Evolutionary conservation across 53 echinoderm and acorn worm genomes (phyloP), one percentile per base, ranked within the genome.

Genomic region (Stichopus horrens): DNA sequence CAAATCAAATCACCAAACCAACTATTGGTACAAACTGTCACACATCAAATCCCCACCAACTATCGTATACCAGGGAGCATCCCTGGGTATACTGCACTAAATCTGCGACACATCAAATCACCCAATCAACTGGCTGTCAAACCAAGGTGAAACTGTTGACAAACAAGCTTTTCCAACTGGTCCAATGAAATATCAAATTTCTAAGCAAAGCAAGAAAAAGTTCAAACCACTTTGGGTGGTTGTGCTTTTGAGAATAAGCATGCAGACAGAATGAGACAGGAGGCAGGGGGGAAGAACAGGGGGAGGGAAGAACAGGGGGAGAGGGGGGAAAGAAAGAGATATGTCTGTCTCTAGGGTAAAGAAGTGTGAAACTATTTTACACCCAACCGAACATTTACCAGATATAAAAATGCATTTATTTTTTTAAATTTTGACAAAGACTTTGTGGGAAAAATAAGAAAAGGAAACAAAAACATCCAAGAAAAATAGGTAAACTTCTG

Each of bases 191-290:
- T 56, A 21, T 23, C 16, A 23, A 76, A 56, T 81, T 81, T 53
- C 79, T 81, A 18, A 81, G 10, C 58, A 81, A 81, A 81, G 20
- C 20, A 81, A 14, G 79, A 79, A 5, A 53, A 16, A 79, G 54
- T 8, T 79, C 18, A 7, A 79, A 18, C 13, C 8, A 79, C 63
- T 63, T 63, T 79, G 53, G 79, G 79, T 53, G 10, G 56, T 79
- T 79, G 14, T n/a, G 57, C 21, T 18, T 16, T 56, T 81, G 81
- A 81, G 58, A 81, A 81, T 57, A 57, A 81, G 22, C 81, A 81
- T 56, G 18, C 81, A 56, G 81, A 81, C 57, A 81, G 81, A n/a
- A 57, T 6, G 7, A 71, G 18, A 21, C 16, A 71, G 59, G 2
- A 59, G 11, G 63, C 4, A 5, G 63, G 63, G 14, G 63, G 5